phyloP scores from a whole-genome alignment of 1,140 invertebrate species.

The Luehdorfia chinensis region DNA sequence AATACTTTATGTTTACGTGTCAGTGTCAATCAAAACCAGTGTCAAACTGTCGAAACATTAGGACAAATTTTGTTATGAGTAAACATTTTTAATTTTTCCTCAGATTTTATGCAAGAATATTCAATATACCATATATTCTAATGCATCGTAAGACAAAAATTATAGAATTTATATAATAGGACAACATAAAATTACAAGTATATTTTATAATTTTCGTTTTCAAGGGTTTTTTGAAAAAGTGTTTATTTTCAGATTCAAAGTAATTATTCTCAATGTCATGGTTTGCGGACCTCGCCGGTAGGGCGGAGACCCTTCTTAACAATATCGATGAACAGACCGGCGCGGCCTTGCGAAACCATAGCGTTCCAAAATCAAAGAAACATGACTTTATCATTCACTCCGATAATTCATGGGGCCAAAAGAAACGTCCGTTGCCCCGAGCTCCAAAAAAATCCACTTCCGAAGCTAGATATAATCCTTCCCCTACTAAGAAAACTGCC shows the following conservation, averaged over 20 bases:
- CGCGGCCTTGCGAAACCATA: constrained; percentile 77
- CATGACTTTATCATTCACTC: constrained; percentile 25
- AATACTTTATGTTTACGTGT: constrained; percentile 35
- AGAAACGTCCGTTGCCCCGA: constrained; percentile 26
- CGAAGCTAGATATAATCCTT: neutral
- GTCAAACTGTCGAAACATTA: constrained; percentile 7
- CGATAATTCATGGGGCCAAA: constrained; percentile 32
- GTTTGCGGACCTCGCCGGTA: constrained; percentile 90
- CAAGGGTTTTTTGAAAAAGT: constrained; percentile 3
- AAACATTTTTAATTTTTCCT: constrained; percentile 11
- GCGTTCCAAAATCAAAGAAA: constrained; percentile 39
- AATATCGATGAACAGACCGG: constrained; percentile 92
- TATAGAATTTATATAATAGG: neutral
- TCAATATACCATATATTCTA: neutral
- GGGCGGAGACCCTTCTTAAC: constrained; percentile 90
- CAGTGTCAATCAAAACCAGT: constrained; percentile 20
- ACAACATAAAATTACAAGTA: neutral
- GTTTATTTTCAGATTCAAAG: constrained; percentile 23
- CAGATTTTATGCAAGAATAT: constrained; percentile 15
- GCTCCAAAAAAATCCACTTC: constrained; percentile 30
- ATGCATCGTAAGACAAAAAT: constrained; percentile 5
- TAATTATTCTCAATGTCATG: constrained; percentile 83
- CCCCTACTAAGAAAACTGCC: constrained; percentile 1
- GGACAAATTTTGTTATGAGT: constrained; percentile 10
- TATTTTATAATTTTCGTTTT: neutral